These are phyloP conservation scores for Phaonia tiefii DNA, from an alignment of 2,888 invertebrate species.

Conservation along the genomic window DNA sequence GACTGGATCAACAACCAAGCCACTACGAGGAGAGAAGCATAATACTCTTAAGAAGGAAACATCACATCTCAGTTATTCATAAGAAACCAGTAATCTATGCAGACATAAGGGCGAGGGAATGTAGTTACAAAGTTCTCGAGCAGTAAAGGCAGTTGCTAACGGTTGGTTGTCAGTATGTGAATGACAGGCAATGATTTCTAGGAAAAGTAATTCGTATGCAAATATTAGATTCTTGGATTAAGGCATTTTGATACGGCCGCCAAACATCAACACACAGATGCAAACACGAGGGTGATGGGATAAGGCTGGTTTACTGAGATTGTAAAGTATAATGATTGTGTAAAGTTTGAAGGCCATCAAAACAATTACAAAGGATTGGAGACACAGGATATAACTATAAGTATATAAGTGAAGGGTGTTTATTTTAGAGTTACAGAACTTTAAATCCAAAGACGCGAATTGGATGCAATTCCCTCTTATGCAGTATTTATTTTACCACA, in stretches of 20 bases:
- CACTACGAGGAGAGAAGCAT: not conserved
- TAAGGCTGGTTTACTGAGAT: too few species aligned
- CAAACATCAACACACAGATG: not conserved
- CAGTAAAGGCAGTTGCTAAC: not conserved
- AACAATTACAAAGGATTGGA: too few species aligned
- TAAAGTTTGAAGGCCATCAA: too few species aligned
- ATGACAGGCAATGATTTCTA: not conserved
- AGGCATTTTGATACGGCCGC: conserved; percentile 28
- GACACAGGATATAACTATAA: too few species aligned
- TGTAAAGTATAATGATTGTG: too few species aligned
- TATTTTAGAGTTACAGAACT: too few species aligned
- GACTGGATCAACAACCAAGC: not conserved
- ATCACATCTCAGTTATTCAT: not conserved
- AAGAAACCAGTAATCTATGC: not conserved
- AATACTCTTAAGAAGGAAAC: conserved; percentile 7
- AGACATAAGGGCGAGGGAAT: conserved; percentile 1
- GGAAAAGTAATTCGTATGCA: conserved; percentile 40
- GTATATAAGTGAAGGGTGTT: too few species aligned
- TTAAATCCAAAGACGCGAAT: too few species aligned
- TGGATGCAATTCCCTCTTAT: too few species aligned
- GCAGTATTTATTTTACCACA: too few species aligned
- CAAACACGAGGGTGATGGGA: not conserved
- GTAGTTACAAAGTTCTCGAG: not conserved
- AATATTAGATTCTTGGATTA: conserved; percentile 56
- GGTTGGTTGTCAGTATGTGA: not conserved